Evolutionary conservation across 2,797 vertebrate genomes (phyloP), one percentile per base, ranked within the genome.

Genomic region (Halcyon chelicuti): DNA sequence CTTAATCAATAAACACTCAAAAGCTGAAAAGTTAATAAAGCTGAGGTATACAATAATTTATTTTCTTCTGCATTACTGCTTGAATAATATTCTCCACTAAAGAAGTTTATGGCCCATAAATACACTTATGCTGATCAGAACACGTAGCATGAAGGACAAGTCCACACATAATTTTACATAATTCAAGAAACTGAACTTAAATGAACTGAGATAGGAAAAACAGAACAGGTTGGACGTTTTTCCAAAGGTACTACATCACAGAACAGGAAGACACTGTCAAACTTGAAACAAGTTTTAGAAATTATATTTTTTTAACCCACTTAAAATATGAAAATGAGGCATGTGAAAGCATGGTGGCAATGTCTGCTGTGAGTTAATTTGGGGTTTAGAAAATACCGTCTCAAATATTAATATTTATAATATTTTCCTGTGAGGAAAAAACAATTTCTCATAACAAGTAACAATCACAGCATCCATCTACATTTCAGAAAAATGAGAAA

Each of bases 21-120:
- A 90, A 93, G 26, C 42, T 60, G 33, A 95, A 94, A 91, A 96
- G 68, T 83, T 35, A 92, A 88, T 89, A 97, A 94, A 95, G 60
- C 44, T 65, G 19, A 71, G 19, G 51, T 86, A 89, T 68, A 93
- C 91, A 94, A 62, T 72, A 79, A 91, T 95, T 94, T 89, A 35
- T 68, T 95, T 88, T 83, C 70, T 96, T 87, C 68, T 83, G 40
- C 67, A 63, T 92, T 92, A 73, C 65, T 73, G 54, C 57, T 75
- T 93, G 66, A 96, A 71, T 94, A 94, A 94, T 90, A 75, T 33
- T 84, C 61, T 93, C 72, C 90, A 83, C 62, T 81, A 61, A 77
- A 55, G 52, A 95, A 74, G 46, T 94, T 90, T 86, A 86, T 91
- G 62, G 87, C 4, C 72, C 61, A 88, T 81, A 93, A 95, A 94